Evolutionary conservation across 1,140 invertebrate species (phyloP).

Genomic region (Drosophila serrata): DNA sequence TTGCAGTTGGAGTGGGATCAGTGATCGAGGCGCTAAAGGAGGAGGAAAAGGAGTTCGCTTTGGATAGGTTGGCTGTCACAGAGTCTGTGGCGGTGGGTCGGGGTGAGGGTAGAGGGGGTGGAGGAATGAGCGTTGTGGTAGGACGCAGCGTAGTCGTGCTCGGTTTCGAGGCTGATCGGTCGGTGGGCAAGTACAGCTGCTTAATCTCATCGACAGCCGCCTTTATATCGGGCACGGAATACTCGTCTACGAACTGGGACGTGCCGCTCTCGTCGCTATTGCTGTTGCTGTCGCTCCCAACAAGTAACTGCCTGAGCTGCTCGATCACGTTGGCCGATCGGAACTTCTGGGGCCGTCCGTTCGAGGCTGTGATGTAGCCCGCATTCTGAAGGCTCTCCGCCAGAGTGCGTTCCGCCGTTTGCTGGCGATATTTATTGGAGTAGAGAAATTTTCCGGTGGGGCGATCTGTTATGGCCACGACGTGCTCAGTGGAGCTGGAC

Average conservation of each 20-base stretch:
- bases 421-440: conserved; percentile 77
- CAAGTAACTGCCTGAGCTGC: conserved; percentile 72
- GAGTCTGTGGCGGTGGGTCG: not conserved
- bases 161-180: conserved; percentile 19
- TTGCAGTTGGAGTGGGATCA: conserved; percentile 37
- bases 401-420: conserved; percentile 67
- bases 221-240: conserved; percentile 58
- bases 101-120: conserved; percentile 11
- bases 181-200: conserved; percentile 32
- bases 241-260: conserved; percentile 79
- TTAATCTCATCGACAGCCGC: conserved; percentile 70
- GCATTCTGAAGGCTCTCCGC: conserved; percentile 80
- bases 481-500: conserved; percentile 52
- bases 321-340: conserved; percentile 63
- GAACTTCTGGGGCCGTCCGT: conserved; percentile 44
- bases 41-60: conserved; percentile 20
- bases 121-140: conserved; percentile 24
- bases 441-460: conserved; percentile 72
- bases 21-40: conserved; percentile 19
- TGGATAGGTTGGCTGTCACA: conserved; percentile 12
- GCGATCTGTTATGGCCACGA: conserved; percentile 62
- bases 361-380: conserved; percentile 61
- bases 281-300: conserved; percentile 60
- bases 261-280: conserved; percentile 70
- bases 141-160: conserved; percentile 39